Conservation (phyloP, 2,888 invertebrate species). For the Coleophora flavipennella region DNA sequence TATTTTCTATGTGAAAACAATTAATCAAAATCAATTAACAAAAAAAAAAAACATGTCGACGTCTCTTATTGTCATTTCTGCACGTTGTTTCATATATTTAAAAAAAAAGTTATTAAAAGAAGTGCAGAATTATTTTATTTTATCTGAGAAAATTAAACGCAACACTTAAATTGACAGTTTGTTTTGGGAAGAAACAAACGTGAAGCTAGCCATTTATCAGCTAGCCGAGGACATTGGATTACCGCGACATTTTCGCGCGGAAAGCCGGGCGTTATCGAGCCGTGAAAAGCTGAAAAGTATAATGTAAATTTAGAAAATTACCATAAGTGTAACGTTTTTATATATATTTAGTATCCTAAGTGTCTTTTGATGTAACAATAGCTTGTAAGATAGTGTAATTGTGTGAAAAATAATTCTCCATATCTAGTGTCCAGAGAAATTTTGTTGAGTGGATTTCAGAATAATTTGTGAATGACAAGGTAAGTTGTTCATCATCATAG, state of each 20-base stretch:
- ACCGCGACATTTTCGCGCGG: slow-evolving; percentile 74
- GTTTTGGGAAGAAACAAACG: slow-evolving; percentile 66
- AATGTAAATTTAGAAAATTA: slow-evolving; percentile 35
- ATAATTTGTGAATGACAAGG: slow-evolving; percentile 67
- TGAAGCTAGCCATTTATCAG: slow-evolving; percentile 54
- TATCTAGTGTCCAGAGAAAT: slow-evolving; percentile 43
- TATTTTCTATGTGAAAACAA: too few relatives aligned
- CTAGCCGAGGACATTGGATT: slow-evolving; percentile 50
- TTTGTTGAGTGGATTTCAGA: slow-evolving; percentile 47
- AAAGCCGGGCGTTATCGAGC: slow-evolving; percentile 72
- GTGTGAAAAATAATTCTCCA: slow-evolving; percentile 27
- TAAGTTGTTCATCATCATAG: slow-evolving; percentile 37
- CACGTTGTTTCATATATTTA: too few relatives aligned
- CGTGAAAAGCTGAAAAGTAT: slow-evolving; percentile 63
- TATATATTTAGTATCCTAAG: slow-evolving; percentile 31
- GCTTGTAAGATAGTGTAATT: slow-evolving; percentile 26
- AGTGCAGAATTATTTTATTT: background rate
- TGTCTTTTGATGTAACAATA: slow-evolving; percentile 28
- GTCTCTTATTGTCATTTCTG: too few relatives aligned
- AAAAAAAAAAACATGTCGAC: too few relatives aligned
- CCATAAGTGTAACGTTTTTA: slow-evolving; percentile 27
- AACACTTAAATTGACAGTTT: slow-evolving; percentile 37
- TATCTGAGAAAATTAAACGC: slow-evolving; percentile 32
- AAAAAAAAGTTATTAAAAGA: background rate
- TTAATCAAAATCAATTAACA: too few relatives aligned